Evolutionary conservation across 2,797 vertebrate genomes (phyloP).

Genomic region (Calcarius lapponicus): DNA sequence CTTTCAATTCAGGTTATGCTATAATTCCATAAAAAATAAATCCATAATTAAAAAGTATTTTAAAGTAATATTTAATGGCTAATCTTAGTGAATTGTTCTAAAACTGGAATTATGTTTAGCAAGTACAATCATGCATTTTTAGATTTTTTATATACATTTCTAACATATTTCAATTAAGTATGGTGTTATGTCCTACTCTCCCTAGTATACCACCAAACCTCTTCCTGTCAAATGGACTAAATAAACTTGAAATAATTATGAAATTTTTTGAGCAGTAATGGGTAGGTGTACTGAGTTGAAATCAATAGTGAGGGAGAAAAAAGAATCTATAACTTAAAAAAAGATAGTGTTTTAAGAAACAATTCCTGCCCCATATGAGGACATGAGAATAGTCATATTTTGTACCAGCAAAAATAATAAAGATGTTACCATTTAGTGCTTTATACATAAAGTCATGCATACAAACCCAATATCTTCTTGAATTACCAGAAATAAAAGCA

Average conservation of each 20-base stretch:
- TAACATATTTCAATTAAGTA: neutral
- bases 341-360: neutral
- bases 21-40: neutral
- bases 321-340: neutral
- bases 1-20: neutral
- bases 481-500: neutral
- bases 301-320: neutral
- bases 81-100: neutral
- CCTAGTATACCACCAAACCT: neutral
- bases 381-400: neutral
- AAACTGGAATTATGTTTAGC: neutral
- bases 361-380: neutral
- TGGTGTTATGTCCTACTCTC: neutral
- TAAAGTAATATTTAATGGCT: neutral
- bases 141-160: neutral
- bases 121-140: neutral
- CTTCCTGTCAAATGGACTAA: neutral
- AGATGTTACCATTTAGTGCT: neutral
- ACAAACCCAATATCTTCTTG: neutral
- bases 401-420: neutral
- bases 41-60: neutral
- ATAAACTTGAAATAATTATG: neutral
- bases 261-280: neutral
- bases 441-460: neutral
- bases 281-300: neutral